Conservation (phyloP, 2,888 invertebrate species). For the Machimus atricapillus region DNA sequence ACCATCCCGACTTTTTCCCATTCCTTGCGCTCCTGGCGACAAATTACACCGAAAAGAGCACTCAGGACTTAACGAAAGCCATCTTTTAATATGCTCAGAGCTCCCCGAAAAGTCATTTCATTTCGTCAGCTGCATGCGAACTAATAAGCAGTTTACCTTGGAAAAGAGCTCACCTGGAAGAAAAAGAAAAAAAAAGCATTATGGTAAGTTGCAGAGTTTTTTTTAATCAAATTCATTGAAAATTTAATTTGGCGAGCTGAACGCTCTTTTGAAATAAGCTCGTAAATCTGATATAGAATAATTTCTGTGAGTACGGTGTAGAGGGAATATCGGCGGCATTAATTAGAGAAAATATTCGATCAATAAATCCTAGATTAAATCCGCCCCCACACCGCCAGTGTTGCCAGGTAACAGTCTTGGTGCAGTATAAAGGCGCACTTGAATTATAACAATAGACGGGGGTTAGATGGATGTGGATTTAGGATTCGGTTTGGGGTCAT, state of each 20-base stretch:
- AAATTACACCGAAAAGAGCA: not conserved
- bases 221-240: not conserved
- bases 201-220: not conserved
- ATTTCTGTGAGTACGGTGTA: not conserved
- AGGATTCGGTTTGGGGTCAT: not conserved
- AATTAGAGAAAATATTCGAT: not conserved
- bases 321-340: not conserved
- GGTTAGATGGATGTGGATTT: not conserved
- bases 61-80: not conserved
- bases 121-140: not conserved
- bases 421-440: not conserved
- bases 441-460: not conserved
- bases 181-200: not conserved
- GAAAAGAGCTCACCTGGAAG: slow-evolving; percentile 5
- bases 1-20: not conserved
- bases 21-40: not conserved
- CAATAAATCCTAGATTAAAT: not conserved
- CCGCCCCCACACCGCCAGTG: not conserved
- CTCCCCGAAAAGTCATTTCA: not conserved
- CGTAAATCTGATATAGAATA: not conserved
- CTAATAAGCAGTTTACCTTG: not conserved
- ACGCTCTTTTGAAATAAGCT: not conserved
- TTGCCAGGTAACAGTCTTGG: not conserved
- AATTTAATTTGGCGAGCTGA: not conserved
- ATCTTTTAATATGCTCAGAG: not conserved